phyloP scores from a whole-genome alignment of 2,113 vertebrate genomes.

The Charina bottae region DNA sequence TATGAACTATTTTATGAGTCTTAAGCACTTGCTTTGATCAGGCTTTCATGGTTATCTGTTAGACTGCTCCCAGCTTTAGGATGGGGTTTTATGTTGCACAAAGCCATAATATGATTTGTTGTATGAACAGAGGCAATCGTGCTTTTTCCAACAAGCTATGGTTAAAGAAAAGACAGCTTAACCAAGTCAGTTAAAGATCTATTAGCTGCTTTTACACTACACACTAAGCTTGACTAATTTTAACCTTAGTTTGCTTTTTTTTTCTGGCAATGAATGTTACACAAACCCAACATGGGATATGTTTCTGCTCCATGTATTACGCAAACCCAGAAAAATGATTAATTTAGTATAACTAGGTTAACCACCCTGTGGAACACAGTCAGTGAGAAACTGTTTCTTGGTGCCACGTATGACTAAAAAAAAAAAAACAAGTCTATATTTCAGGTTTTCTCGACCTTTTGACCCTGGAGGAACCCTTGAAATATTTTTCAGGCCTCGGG shows the following conservation, averaged over 20 bases:
- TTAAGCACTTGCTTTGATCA: no score
- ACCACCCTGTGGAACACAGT: background rate
- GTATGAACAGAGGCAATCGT: no score
- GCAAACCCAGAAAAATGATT: background rate
- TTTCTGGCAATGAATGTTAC: background rate
- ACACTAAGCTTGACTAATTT: background rate
- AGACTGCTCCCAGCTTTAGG: no score
- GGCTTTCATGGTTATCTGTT: no score
- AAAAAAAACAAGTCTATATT: background rate
- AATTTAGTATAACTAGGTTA: background rate
- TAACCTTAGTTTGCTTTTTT: background rate
- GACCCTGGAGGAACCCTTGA: no score
- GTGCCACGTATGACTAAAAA: background rate
- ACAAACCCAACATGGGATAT: background rate
- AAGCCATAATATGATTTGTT: no score
- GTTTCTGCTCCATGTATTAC: background rate
- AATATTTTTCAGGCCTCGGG: no score
- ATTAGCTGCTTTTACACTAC: background rate
- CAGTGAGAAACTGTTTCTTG: background rate
- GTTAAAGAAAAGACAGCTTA: background rate
- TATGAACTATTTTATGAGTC: no score
- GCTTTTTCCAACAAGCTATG: no score
- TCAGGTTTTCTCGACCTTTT: background rate
- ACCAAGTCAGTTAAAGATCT: background rate
- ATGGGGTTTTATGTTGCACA: no score